A percentile compares a stretch with the other conserved stretches of the same genome.
Conservation (phyloP, 2,888 invertebrate genomes). For the Gryllus longicercus region DNA sequence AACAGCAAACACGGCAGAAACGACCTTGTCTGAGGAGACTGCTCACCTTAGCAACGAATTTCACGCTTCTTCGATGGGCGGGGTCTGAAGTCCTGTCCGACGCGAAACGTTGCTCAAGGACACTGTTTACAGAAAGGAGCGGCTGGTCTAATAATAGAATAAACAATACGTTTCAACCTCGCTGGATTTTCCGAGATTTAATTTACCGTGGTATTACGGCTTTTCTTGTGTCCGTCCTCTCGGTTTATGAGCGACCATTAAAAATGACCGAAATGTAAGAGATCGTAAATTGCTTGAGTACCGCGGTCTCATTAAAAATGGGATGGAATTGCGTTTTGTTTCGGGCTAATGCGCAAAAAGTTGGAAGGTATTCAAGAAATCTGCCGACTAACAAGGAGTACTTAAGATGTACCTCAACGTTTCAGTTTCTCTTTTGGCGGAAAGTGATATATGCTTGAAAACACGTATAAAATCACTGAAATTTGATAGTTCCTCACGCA, state of each 20-base stretch:
- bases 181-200: background rate
- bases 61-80: no score
- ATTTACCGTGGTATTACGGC: background rate
- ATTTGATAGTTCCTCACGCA: no score
- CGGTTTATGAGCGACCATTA: background rate
- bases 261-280: background rate
- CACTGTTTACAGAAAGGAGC: background rate
- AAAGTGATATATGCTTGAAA: no score
- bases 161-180: background rate
- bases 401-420: no score
- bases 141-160: background rate
- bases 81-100: background rate
- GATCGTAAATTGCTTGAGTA: slow-evolving; percentile 5
- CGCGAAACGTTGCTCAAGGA: background rate
- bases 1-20: no score
- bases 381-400: no score
- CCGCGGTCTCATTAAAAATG: slow-evolving; percentile 3
- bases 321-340: background rate
- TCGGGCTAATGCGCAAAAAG: no score
- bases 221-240: background rate
- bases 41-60: no score
- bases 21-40: no score
- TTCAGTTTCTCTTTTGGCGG: no score
- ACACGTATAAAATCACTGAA: no score
- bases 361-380: no score